Percentiles rank a stretch among this genome's conserved stretches.
Conservation (phyloP, 2,797 vertebrate species). For the Lophius americanus region DNA sequence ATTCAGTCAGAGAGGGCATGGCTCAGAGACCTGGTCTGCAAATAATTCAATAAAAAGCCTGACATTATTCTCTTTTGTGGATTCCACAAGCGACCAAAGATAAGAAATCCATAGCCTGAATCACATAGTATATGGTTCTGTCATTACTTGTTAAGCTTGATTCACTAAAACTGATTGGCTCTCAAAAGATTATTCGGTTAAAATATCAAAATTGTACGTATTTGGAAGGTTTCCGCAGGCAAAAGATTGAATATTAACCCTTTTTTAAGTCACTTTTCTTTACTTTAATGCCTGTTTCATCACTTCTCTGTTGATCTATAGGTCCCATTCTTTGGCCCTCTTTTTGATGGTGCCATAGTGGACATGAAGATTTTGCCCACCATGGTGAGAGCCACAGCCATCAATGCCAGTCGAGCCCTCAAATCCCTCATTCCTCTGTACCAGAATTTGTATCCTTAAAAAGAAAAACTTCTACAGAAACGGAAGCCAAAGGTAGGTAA, state of each 20-base stretch:
- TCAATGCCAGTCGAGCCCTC: slow-evolving; percentile 96
- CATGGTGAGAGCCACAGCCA: slow-evolving; percentile 96
- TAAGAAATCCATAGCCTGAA: slow-evolving; percentile 56
- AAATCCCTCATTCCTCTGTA: slow-evolving; percentile 97
- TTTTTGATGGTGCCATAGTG: slow-evolving; percentile 97
- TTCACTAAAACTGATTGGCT: slow-evolving; percentile 7
- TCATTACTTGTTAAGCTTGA: slow-evolving; percentile 23
- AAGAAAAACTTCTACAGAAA: not conserved
- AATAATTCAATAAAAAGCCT: slow-evolving; percentile 63
- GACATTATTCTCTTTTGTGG: slow-evolving; percentile 69
- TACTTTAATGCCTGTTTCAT: not conserved
- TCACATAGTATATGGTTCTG: slow-evolving; percentile 37
- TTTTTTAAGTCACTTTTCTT: not conserved
- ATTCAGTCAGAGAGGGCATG: slow-evolving; percentile 59
- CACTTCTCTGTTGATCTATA: slow-evolving; percentile 50
- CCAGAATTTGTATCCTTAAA: slow-evolving; percentile 99
- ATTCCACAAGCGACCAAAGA: slow-evolving; percentile 72
- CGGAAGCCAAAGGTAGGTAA: slow-evolving; percentile 34
- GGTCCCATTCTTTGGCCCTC: slow-evolving; percentile 97
- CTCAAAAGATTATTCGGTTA: slow-evolving; percentile 11
- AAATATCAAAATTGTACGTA: not conserved
- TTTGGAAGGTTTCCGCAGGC: not conserved
- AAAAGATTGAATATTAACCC: not conserved
- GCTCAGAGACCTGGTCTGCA: slow-evolving; percentile 60
- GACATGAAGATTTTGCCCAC: slow-evolving; percentile 96